Base-by-base conservation (phyloP, 2,797 vertebrate species). In the Gephyroberyx darwinii region DNA sequence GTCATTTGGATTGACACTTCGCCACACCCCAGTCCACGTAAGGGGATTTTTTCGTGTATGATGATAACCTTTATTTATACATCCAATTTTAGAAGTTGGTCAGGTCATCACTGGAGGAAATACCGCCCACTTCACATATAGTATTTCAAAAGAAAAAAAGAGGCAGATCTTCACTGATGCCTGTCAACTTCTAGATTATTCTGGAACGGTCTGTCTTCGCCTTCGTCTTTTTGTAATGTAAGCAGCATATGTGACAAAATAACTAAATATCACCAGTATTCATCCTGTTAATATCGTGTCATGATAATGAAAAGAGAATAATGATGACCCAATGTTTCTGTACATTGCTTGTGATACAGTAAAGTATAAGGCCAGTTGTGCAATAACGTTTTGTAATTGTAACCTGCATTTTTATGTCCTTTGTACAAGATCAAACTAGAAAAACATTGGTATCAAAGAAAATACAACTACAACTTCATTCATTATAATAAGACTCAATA, bases 11-110 rank as follows among this genome's bases (percentile, higher is more conserved):
- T 53, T 12, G 17, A 7, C 5, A n/a, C 5, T 1, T 13, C 0
- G 48, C 63, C 79, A 68, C 83, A 12, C 86, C 86, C 62, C 39
- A 2, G 2, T 78, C 79, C 69, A 86, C 83, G 80, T 87, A 59
- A 65, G 8, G 64, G 69, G 77, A 48, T 71, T 61, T 81, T 86
- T 74, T 45, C 17, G 2, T 51, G 58, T 16, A 9, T 70, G 74
- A 77, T 22, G 53, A 51, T 3, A 26, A 5, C 2, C 9, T 56
- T 22, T 69, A 62, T 78, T 78, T 75, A 72, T 14, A 67, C 12
- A n/a, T 31, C 8, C 5, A 20, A 64, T n/a, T 12, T 14, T 39
- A 53, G 30, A 55, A 22, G 19, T 53, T 63, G 68, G 63, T 16
- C 55, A 60, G 64, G 55, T 51, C 47, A 78, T 43, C 5, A 50